phyloP scores from a whole-genome alignment of 2,113 vertebrate genomes.

The Pygoscelis adeliae region DNA sequence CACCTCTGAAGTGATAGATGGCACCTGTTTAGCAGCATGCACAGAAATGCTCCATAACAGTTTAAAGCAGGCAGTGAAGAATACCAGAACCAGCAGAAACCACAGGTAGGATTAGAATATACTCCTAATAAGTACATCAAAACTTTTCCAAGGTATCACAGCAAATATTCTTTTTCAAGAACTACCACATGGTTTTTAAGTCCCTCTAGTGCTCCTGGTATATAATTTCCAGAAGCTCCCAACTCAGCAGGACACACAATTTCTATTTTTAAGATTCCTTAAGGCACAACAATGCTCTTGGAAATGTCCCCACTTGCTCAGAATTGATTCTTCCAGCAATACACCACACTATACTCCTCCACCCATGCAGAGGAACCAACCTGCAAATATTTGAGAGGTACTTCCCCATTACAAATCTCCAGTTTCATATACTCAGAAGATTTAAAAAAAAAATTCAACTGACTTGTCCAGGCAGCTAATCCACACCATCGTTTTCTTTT shows the following conservation, averaged over 20 bases:
- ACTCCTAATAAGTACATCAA: neutral
- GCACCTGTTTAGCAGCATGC: neutral
- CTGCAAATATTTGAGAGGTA: neutral
- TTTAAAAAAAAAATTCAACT: neutral
- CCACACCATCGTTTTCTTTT: neutral
- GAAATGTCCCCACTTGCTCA: neutral
- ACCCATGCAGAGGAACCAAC: neutral
- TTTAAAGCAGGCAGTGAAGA: neutral
- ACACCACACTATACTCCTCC: too few relatives aligned
- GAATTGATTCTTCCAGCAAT: neutral
- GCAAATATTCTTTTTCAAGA: neutral
- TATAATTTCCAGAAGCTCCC: neutral
- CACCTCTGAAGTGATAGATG: slow-evolving; percentile 3
- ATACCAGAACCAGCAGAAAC: neutral
- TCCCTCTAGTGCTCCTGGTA: neutral
- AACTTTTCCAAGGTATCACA: neutral
- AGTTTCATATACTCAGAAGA: neutral
- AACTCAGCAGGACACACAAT: neutral
- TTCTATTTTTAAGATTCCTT: neutral
- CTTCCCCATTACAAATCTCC: neutral
- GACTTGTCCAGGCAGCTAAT: neutral
- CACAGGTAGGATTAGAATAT: neutral
- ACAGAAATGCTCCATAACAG: neutral
- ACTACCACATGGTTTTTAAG: neutral
- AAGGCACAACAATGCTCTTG: neutral